These are phyloP conservation scores for Hirundo rustica DNA, from an alignment of 2,797 vertebrate genomes.

Conservation along the genomic window DNA sequence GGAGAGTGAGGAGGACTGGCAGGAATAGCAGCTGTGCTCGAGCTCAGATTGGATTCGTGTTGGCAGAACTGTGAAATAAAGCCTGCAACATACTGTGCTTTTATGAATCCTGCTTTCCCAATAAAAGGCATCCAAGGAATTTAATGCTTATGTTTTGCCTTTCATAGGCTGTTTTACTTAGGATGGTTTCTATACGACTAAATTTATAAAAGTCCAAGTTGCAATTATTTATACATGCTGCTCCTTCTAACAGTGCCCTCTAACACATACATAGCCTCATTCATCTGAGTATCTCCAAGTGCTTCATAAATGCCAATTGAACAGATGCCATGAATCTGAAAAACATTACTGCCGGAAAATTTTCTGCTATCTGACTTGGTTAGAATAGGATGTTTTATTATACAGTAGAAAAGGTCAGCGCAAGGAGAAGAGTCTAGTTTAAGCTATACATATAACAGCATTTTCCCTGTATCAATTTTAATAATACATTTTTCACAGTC, in stretches of 20 bases:
- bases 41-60: constrained; percentile 59
- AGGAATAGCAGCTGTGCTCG: constrained; percentile 64
- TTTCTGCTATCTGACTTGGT: constrained; percentile 24
- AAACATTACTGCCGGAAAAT: constrained; percentile 15
- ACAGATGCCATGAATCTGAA: constrained; percentile 23
- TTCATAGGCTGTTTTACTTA: constrained; percentile 28
- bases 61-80: constrained; percentile 70
- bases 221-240: not conserved
- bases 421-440: not conserved
- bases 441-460: not conserved
- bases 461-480: not conserved
- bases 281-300: not conserved
- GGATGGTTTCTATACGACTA: constrained; percentile 1
- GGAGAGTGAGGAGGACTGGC: constrained; percentile 24
- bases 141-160: constrained; percentile 33
- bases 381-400: not conserved
- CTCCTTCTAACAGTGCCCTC: not conserved
- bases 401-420: not conserved
- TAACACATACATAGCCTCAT: not conserved
- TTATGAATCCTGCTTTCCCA: constrained; percentile 50
- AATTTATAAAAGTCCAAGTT: constrained; percentile 11
- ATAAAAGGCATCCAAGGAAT: constrained; percentile 38
- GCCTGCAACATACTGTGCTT: constrained; percentile 62
- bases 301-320: constrained; percentile 26
- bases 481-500: not conserved